Evolutionary conservation across 2,113 vertebrate genomes (phyloP), one percentile per base, ranked within the genome.

Genomic region (Mormoops blainvillei): DNA sequence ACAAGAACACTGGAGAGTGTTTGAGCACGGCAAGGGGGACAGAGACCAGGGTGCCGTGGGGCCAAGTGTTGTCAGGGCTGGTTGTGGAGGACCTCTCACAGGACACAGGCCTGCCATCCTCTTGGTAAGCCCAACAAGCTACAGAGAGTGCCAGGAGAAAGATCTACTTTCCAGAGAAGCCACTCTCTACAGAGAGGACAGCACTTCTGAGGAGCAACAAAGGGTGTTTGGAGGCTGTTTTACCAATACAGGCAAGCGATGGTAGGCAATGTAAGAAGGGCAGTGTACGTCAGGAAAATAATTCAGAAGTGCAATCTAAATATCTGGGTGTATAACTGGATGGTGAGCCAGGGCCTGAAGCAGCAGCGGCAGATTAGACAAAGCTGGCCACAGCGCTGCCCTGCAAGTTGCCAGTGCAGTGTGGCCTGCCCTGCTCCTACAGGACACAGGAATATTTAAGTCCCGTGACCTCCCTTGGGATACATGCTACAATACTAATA

Each of bases 361-460:
- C 13, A 58, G 41, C 36, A 43, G 48, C 41, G 67, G 67, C 19
- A 1, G 7, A 33, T 48, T 77, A 24, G n/a, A 50, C 50, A 45
- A 52, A 36, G 2, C 24, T 15, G 15, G 52, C 43, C 43, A 0
- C 2, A 1, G 56, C 36, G 18, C 24, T 1, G 9, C 33, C 10
- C 33, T 20, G 18, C 7, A 33, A 1, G 67, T 16, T 16, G 58
- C 8, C 22, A n/a, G 9, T 22, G 13, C 3, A 19, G 38, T 14
- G 48, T 41, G 8, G 63, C 83, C 52, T 71, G 38, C 26, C 45
- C 65, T 24, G 3, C 16, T 0, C 1, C 19, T 67, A 16, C 19
- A 43, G 12, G 76, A 56, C 61, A 58, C n/a, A 63, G 76, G 63
- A 20, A 22, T 2, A 0, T 76, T 52, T 16, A 45, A 52, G 65